Evolutionary conservation across 1,140 invertebrate species (phyloP), one percentile per base, ranked within the genome.

Genomic region (Goniozus legneri): DNA sequence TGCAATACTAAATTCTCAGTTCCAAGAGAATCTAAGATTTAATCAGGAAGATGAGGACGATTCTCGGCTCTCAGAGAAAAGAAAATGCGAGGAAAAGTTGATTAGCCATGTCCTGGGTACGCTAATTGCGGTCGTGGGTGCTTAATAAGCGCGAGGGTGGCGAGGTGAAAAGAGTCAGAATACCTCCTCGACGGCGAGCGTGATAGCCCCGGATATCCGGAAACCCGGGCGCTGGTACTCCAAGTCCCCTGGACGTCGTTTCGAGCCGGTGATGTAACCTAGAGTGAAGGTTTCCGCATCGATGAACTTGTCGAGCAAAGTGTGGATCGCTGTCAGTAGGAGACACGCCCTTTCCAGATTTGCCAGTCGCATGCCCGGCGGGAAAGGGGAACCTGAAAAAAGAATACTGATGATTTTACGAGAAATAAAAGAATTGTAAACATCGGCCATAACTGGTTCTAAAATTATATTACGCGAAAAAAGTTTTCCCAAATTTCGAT

Each of bases 181-280:
- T 51, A 78, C 81, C 71, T 90, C 84, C 10, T 83, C 79, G 2
- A 88, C 78, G 8, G 92, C 92, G 50, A 92, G 78, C 1, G 87
- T 87, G 50, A 95, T 91, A 14, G 91, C 92, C 1, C 92, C 93
- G 47, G 85, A 88, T 52, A 87, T 86, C 30, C 78, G 79, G 10
- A 80, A 64, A 12, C 88, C 91, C 0, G 89, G 91, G 49, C 85
- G 77, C 33, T 83, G 80, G 68, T 92, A 93, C 57, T 84, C 84
- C 27, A 81, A 73, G 67, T 94, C 88, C 2, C 86, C 85, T 7
- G 82, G 82, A 31, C 79, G 76, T 32, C 89, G 71, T 56, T 88
- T 82, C 1, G 88, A 91, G 0, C 90, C 90, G 0, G 87, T 89
- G 31, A 89, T 71, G 64, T 89, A 89, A n/a, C 86, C 86, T 35